Base-by-base conservation (phyloP, 2,113 vertebrate species). In the Trematomus loennbergii region DNA sequence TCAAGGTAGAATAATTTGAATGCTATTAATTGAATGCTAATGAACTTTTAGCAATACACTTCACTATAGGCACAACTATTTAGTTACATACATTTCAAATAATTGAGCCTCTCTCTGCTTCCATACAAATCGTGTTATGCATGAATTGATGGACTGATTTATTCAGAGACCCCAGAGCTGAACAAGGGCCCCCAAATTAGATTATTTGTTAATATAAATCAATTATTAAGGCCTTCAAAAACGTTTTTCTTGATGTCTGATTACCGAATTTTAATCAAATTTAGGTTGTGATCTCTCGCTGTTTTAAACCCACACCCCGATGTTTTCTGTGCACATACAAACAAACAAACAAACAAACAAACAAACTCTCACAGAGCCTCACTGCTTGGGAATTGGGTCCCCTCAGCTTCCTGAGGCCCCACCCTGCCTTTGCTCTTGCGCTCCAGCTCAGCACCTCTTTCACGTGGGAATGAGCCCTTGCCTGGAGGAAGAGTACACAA, bases 381-480 rank as follows among this genome's bases (percentile, higher is more conserved):
- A 88, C 87, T 12, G 92, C 96, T 97, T 98, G 96, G 95, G 96
- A 98, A 97, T 96, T 91, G 71, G 88, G 90, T 91, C 88, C 91
- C 90, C 74, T 81, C 46, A 48, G 71, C 91, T 95, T 95, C 94
- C 94, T 94, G 90, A 79, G 91, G 90, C 92, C 92, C 89, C 93
- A 95, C 95, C 94, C 94, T 95, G 96, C 95, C 95, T 96, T 94
- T 95, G 95, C 94, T 92, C 81, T 93, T 65, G 88, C 93, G 90
- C 96, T 95, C 94, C 95, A 89, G 94, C 93, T 95, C 95, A 94
- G 95, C 95, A 96, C 95, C 96, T 96, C 94, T 96, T 98, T 98
- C 97, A 97, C 97, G 93, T 99, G 98, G 98, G 98, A 99, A 99
- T 97, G 95, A 95, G 95, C 95, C 95, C 96, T 96, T 92, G 96